A percentile compares a stretch with the other conserved stretches of the same genome.
These are phyloP conservation scores for Isurus oxyrinchus DNA, from an alignment of 2,113 vertebrate species.

Conservation along the genomic window DNA sequence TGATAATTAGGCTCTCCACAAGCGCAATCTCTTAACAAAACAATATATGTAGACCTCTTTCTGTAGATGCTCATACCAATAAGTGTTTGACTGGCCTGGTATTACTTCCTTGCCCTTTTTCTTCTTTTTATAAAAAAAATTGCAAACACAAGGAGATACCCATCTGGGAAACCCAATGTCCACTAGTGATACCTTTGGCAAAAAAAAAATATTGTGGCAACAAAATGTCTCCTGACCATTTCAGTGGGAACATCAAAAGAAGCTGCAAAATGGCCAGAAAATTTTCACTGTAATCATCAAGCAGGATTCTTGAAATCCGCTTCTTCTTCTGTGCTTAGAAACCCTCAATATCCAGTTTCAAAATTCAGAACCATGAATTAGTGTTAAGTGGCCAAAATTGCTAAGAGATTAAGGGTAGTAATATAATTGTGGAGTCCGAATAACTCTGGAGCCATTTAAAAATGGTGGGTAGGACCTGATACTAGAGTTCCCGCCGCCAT, in stretches of 20 bases:
- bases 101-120: background rate
- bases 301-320: background rate
- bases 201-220: background rate
- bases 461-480: no score
- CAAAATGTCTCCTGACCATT: background rate
- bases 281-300: background rate
- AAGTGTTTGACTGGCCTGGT: background rate
- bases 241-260: background rate
- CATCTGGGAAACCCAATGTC: background rate
- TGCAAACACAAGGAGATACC: background rate
- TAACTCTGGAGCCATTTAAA: no score
- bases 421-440: no score
- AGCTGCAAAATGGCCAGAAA: background rate
- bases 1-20: background rate
- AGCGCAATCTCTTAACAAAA: background rate
- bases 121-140: background rate
- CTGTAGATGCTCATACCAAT: background rate
- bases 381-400: background rate
- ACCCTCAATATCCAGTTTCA: background rate
- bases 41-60: background rate
- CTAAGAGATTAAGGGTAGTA: no score
- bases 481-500: no score
- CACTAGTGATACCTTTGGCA: background rate
- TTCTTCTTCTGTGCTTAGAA: background rate
- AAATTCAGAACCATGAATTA: background rate